phyloP scores from a whole-genome alignment of 2,888 invertebrate species.

The Drosophila algonquin region DNA sequence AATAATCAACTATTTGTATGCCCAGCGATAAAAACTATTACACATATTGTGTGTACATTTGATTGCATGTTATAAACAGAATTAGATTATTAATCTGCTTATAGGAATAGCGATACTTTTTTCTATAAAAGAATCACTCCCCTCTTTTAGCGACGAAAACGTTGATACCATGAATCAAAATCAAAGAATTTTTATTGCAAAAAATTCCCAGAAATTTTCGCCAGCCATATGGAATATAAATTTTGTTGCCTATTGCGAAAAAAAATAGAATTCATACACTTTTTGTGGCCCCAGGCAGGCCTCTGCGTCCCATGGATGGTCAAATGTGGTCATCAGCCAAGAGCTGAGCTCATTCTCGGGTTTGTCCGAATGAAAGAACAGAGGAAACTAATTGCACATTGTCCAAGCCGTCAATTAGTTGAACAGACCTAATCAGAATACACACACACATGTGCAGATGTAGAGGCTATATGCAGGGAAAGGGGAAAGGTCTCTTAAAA shows the following conservation, averaged over 20 bases:
- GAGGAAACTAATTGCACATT: slow-evolving; percentile 30
- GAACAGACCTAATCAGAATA: slow-evolving; percentile 25
- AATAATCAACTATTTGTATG: neutral
- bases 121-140: neutral
- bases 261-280: slow-evolving; percentile 24
- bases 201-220: slow-evolving; percentile 18
- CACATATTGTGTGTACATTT: neutral
- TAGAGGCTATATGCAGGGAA: neutral
- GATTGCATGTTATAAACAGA: neutral
- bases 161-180: neutral
- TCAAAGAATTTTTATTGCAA: slow-evolving; percentile 27
- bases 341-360: slow-evolving; percentile 41
- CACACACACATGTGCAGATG: neutral
- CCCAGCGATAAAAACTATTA: neutral
- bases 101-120: too few relatives aligned
- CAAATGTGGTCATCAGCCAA: slow-evolving; percentile 42
- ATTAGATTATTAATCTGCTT: too few relatives aligned
- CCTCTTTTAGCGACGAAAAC: neutral
- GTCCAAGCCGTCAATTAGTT: slow-evolving; percentile 46
- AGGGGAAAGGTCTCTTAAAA: slow-evolving; percentile 8
- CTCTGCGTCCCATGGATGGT: slow-evolving; percentile 23
- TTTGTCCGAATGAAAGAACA: slow-evolving; percentile 12
- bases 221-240: slow-evolving; percentile 33
- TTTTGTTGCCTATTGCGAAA: slow-evolving; percentile 3
- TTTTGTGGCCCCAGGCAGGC: slow-evolving; percentile 2